Evolutionary conservation across 2,888 invertebrate genomes (phyloP), one percentile per base, ranked within the genome.

Genomic region (Balanococcus diminutus): DNA sequence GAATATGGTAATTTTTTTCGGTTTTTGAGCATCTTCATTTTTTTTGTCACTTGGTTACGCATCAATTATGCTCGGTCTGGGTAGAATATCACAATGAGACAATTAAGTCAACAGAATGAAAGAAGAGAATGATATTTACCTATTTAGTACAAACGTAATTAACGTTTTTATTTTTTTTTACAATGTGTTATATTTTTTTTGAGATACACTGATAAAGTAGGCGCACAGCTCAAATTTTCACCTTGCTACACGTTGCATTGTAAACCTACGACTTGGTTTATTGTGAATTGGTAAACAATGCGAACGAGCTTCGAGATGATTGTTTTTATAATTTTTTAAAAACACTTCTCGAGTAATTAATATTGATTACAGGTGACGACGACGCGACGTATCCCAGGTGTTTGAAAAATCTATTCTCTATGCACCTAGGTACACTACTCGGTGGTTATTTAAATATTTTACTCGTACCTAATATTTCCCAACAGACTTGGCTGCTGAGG

Each of bases 301-400:
- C 75, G 22, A 79, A 36, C 75, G 75, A 79, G 31, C 36, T 36
- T 19, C 36, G 19, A n/a, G n/a, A 36, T 79, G 31, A 8, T 31
- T 72, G 19, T 79, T 36, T 36, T 1, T 79, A 1, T 16, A 5
- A 36, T 16, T 8, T 28, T 31, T 9, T n/a, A n/a, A 75, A 75
- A 36, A 79, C 9, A 79, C 75, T 79, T 67, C 19, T 36, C 31
- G 16, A 36, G 36, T 79, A 36, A 79, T 79, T 79, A 79, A 79
- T 79, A 79, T 79, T 36, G 75, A 79, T 79, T 36, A 79, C 36
- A 79, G 75, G 75, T 79, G 75, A 79, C 75, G 36, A 79, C n/a
- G n/a, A n/a, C n/a, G n/a, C n/a, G n/a, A n/a, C n/a, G n/a, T n/a
- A 79, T 36, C 36, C n/a, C 31, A 79, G 36, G 75, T 79, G 75